These are phyloP conservation scores for Thamnaconus septentrionalis DNA, from an alignment of 2,113 vertebrate species.

Conservation along the genomic window DNA sequence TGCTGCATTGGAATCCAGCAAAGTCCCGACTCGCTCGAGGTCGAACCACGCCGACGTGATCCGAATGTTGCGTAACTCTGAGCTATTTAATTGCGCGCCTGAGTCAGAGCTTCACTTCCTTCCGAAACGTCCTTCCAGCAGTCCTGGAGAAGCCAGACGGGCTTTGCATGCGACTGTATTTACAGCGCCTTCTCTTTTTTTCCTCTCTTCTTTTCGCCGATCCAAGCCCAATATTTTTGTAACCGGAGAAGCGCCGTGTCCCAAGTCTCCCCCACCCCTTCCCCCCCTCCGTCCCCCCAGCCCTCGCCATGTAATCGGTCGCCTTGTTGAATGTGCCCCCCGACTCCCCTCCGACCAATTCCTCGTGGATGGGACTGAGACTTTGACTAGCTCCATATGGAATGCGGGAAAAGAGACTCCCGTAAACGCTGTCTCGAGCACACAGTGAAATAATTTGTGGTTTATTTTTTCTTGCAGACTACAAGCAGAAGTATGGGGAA, in stretches of 20 bases:
- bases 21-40: no score
- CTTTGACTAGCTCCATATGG: conserved; percentile 80
- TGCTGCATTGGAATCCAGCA: no score
- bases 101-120: conserved; percentile 57
- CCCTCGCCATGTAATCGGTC: conserved; percentile 35
- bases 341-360: conserved; percentile 59
- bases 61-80: conserved; percentile 11
- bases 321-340: conserved; percentile 57
- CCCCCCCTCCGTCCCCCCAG: conserved; percentile 3
- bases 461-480: conserved; percentile 83
- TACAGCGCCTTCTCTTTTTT: conserved; percentile 43
- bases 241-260: conserved; percentile 51
- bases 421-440: conserved; percentile 75
- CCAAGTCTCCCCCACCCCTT: conserved; percentile 10
- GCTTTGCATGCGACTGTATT: conserved; percentile 49
- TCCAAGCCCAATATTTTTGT: conserved; percentile 78
- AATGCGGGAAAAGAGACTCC: conserved; percentile 74
- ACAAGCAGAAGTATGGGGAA: conserved; percentile 98
- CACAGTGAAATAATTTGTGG: conserved; percentile 73
- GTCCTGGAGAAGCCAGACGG: conserved; percentile 24
- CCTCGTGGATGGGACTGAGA: conserved; percentile 62
- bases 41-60: no score
- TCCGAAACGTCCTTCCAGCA: conserved; percentile 40
- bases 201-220: neutral
- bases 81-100: conserved; percentile 31